Conservation (phyloP, 2,888 invertebrate species). For the Elegia similella region DNA sequence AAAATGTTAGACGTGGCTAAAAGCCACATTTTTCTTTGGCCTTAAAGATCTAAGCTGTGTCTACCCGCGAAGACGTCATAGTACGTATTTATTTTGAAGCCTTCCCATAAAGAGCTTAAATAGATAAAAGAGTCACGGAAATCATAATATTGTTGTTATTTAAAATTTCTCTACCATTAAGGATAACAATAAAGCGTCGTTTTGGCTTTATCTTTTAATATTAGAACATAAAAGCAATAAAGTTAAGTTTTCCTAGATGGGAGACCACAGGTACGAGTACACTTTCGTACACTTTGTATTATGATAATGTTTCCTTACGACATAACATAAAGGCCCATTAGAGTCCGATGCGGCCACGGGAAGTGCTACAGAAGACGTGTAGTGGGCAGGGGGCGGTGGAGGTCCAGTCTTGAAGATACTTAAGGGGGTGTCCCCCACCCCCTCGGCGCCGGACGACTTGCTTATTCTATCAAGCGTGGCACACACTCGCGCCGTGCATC, state of each 20-base stretch:
- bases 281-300: constrained; percentile 27
- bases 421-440: constrained; percentile 57
- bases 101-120: too few species aligned
- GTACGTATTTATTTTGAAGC: too few species aligned
- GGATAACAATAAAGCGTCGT: too few species aligned
- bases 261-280: constrained; percentile 2
- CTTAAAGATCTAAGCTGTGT: too few species aligned
- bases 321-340: constrained; percentile 73
- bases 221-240: not conserved
- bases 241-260: not conserved
- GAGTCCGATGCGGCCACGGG: constrained; percentile 71
- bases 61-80: too few species aligned
- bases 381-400: constrained; percentile 72
- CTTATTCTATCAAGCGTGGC: constrained; percentile 81
- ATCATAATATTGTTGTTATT: too few species aligned
- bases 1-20: too few species aligned
- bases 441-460: constrained; percentile 75
- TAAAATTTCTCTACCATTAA: too few species aligned
- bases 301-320: constrained; percentile 53
- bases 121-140: too few species aligned
- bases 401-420: constrained; percentile 79
- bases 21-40: too few species aligned
- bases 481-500: constrained; percentile 56
- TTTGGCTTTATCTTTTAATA: too few species aligned
- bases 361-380: constrained; percentile 77